Percentiles rank a stretch among this genome's conserved stretches.
phyloP scores from a whole-genome alignment of 2,797 vertebrate genomes.

The Synaphobranchus kaupii region DNA sequence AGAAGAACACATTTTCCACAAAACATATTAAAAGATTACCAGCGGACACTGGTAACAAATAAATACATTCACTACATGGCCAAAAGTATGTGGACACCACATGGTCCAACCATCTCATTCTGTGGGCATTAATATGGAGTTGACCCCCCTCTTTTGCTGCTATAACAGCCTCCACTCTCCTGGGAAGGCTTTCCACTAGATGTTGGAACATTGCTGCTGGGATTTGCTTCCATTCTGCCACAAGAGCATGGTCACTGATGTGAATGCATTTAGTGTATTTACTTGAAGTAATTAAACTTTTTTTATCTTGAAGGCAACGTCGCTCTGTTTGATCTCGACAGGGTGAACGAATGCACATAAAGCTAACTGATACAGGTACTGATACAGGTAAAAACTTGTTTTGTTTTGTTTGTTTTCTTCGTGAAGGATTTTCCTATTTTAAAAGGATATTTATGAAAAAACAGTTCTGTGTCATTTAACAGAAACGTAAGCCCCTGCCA shows the following conservation, averaged over 20 bases:
- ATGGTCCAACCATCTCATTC: too few species aligned
- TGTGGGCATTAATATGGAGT: too few species aligned
- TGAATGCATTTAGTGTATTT: too few species aligned
- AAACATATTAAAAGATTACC: neutral
- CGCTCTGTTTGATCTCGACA: neutral
- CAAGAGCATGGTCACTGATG: too few species aligned
- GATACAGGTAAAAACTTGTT: too few species aligned
- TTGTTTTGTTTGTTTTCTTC: neutral
- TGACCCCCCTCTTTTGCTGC: too few species aligned
- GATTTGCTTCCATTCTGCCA: too few species aligned
- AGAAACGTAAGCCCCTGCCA: neutral
- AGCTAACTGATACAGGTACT: too few species aligned
- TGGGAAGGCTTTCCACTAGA: too few species aligned
- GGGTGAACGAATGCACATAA: neutral
- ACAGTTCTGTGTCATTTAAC: neutral
- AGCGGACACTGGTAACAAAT: neutral
- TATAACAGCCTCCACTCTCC: too few species aligned
- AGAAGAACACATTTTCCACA: neutral
- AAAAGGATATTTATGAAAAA: neutral
- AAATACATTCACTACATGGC: neutral
- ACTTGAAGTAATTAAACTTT: neutral
- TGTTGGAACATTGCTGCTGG: too few species aligned
- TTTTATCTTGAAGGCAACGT: neutral
- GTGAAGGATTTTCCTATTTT: neutral
- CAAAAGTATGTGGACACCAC: too few species aligned